Evolutionary conservation across 1,140 invertebrate species (phyloP), one percentile per base, ranked within the genome.

Genomic region (Drosophila littoralis): DNA sequence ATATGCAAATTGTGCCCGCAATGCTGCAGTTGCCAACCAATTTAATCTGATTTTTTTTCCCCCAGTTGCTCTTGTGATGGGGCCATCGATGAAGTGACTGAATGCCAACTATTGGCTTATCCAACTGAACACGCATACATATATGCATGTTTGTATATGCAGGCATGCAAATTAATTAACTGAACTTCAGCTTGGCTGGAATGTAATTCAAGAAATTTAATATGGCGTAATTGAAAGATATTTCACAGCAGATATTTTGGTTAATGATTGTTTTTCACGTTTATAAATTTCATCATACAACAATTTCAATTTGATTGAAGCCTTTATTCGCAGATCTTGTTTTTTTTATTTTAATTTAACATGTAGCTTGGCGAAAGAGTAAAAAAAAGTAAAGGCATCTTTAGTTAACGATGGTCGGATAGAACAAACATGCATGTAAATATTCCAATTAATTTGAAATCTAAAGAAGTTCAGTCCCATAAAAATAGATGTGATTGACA

Each of bases 1-100:
- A 76, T 80, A 86, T 86, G 83, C 83, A 88, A 86, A 86, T 86
- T 86, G 83, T 67, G 66, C 55, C 48, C 68, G 43, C 70, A 60
- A 52, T 61, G 32, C 50, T 48, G 61, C 64, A 59, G 57, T 67
- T 71, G 74, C 81, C 83, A 79, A 75, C 79, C 84, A 88, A 86
- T 86, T 88, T 89, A 88, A 82, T 78, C 76, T 63, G 84, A 79
- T 88, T 82, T 75, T 77, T 77, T 48, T 45, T 36, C 13, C n/a
- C n/a, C 33, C 13, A 15, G 51, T 36, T 42, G 17, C 22, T 32
- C n/a, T 38, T 63, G 55, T 32, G 35, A 59, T 40, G 22, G 38
- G 40, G n/a, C 55, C 13, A 36, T 50, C 70, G 74, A 85, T 75
- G 46, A 80, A 70, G 73, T 64, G 77, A 8, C 60, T 38, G 51